A percentile compares a stretch with the other conserved stretches of the same genome.
These are phyloP conservation scores for Plotosus lineatus DNA, from an alignment of 2,113 vertebrate species.

Conservation along the genomic window DNA sequence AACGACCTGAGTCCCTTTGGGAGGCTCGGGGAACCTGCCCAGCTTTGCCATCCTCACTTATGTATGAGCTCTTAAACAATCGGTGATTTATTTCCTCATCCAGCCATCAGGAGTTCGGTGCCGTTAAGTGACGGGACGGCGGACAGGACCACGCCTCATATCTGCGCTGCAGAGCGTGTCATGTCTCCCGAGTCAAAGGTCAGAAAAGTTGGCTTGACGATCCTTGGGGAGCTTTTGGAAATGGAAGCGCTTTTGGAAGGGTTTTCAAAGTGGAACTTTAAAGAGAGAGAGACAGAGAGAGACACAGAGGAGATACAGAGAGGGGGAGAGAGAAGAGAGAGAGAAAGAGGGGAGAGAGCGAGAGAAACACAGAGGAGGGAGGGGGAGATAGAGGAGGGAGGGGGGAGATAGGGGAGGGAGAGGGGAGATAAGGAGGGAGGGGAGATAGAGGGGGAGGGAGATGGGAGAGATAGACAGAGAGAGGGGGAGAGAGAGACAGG, in stretches of 20 bases:
- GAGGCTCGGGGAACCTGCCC: constrained; percentile 47
- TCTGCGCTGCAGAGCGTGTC: not conserved
- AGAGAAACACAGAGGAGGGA: no score
- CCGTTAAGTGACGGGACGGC: constrained; percentile 17
- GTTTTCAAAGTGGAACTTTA: not conserved
- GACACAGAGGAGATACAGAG: no score
- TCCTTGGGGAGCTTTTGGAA: not conserved
- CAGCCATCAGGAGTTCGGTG: not conserved
- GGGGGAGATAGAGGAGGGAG: no score
- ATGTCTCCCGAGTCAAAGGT: constrained; percentile 30
- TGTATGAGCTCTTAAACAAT: not conserved
- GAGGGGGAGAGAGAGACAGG: no score
- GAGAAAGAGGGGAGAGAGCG: no score
- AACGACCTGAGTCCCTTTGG: constrained; percentile 47
- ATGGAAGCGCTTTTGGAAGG: not conserved
- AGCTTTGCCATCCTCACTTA: constrained; percentile 53
- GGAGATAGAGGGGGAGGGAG: no score
- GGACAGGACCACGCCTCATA: constrained; percentile 30
- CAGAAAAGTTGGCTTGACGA: not conserved
- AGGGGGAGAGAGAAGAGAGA: no score
- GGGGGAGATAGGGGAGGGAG: no score
- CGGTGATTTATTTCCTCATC: not conserved
- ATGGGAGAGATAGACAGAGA: no score
- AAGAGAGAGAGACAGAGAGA: no score
- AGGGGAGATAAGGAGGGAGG: no score